Base-by-base conservation (phyloP, 2,797 vertebrate species). In the Lutjanus argentimaculatus region DNA sequence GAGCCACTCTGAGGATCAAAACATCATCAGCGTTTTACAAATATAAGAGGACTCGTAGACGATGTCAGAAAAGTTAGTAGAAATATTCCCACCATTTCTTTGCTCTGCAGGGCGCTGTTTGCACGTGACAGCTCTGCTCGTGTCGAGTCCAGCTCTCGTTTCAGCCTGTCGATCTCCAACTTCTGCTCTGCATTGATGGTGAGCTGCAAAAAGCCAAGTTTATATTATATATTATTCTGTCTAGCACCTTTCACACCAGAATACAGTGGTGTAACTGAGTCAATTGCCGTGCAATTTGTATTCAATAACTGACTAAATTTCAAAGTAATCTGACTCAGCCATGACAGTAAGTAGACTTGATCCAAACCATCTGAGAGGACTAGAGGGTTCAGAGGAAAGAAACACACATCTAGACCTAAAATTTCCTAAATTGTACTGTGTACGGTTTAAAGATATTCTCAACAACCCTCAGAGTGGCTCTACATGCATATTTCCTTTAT, bases 151-250 rank as follows among this genome's bases (percentile, higher is more conserved):
- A 96, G 85, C 93, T 99, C 97, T 55, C 90, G 93, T 79, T 95
- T 97, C 87, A 99, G 82, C 0, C 83, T 77, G 77, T 98, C 97
- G 12, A 99, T 93, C 89, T 97, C 95, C 66, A 97, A 85, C 1
- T 93, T 96, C 91, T 99, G 97, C 72, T 97, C 96, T 4, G 94
- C 92, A 2, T 93, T 95, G 82, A 95, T 93, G 79, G 88, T 67
- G 0, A 95, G 85, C 94, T 95, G 13, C 0, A 7, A 40, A 58
- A 15, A 77, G 9, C 1, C 1, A 46, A 0, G 7, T 46, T 67
- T 8, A 69, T 22, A 43, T 19, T 21, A 1, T 7, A 7, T 1
- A 2, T 30, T 30, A 30, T 30, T 30, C 25, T 30, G 25, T 30
- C 25, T 30, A 43, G 21, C 13, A 40, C 16, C 36, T 48, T 46